Percentiles rank a stretch among this genome's conserved stretches.
Conservation (phyloP, 2,797 vertebrate genomes). For the Synanceia verrucosa region DNA sequence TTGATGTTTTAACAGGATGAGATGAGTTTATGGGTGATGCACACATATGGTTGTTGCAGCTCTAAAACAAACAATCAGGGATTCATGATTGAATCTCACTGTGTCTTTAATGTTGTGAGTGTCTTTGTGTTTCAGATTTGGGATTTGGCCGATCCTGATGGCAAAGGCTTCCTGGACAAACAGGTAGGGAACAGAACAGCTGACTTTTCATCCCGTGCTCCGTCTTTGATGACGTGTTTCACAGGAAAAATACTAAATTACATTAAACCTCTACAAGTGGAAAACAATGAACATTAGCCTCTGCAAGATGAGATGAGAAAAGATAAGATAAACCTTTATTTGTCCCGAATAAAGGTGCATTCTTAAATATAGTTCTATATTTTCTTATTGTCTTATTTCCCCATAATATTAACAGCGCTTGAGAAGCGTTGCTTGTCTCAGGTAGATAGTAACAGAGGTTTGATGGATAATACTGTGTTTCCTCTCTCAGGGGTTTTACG, state of each 20-base stretch:
- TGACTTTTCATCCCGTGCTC: neutral
- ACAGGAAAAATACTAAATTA: neutral
- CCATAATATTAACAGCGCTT: neutral
- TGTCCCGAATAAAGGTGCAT: too few species aligned
- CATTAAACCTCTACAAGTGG: neutral
- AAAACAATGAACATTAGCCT: neutral
- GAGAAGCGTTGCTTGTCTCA: neutral
- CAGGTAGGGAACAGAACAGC: constrained; percentile 81
- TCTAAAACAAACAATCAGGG: neutral
- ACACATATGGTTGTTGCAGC: too few species aligned
- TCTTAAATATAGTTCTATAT: neutral
- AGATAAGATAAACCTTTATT: too few species aligned
- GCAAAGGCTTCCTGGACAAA: constrained; percentile 97
- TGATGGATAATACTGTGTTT: neutral
- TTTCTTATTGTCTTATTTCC: neutral
- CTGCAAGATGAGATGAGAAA: neutral
- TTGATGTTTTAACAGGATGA: neutral
- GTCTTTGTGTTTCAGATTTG: constrained; percentile 87
- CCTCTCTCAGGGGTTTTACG: constrained; percentile 89
- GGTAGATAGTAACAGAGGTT: neutral
- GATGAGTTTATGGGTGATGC: too few species aligned
- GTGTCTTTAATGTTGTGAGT: neutral
- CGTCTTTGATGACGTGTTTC: neutral
- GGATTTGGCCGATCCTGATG: constrained; percentile 98
- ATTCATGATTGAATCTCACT: neutral